These are phyloP conservation scores for Porites lutea DNA, from an alignment of 64 coral and sea anemone species.

Conservation along the genomic window DNA sequence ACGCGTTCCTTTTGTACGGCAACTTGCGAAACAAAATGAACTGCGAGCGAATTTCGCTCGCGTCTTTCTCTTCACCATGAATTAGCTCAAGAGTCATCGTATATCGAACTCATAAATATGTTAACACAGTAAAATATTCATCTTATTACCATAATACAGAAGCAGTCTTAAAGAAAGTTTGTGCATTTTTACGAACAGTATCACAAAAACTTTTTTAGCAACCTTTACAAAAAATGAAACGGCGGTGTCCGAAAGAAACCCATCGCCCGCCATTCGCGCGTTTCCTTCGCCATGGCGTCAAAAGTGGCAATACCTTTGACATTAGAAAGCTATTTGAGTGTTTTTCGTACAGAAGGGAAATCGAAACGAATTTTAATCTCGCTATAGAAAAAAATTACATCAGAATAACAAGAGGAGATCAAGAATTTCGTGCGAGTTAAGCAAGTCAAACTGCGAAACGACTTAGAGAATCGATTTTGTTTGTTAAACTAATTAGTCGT, in stretches of 20 bases:
- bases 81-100: constrained; percentile 67
- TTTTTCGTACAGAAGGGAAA: background rate
- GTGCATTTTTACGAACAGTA: constrained; percentile 6
- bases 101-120: constrained; percentile 72
- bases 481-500: constrained; percentile 53
- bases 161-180: constrained; percentile 1
- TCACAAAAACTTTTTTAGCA: background rate
- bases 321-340: background rate
- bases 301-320: background rate
- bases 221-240: background rate
- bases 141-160: constrained; percentile 76
- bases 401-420: background rate
- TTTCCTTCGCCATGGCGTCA: constrained; percentile 11
- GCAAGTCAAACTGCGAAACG: constrained; percentile 31
- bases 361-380: constrained; percentile 18
- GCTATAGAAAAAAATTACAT: background rate
- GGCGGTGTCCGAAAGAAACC: background rate
- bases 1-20: background rate
- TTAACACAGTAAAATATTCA: constrained; percentile 81
- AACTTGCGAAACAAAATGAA: background rate
- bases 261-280: background rate
- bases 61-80: background rate
- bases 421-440: constrained; percentile 1
- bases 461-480: constrained; percentile 36
- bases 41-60: background rate